These are phyloP conservation scores for Nothocercus nigrocapillus DNA, from an alignment of 2,113 vertebrate species.

Conservation along the genomic window DNA sequence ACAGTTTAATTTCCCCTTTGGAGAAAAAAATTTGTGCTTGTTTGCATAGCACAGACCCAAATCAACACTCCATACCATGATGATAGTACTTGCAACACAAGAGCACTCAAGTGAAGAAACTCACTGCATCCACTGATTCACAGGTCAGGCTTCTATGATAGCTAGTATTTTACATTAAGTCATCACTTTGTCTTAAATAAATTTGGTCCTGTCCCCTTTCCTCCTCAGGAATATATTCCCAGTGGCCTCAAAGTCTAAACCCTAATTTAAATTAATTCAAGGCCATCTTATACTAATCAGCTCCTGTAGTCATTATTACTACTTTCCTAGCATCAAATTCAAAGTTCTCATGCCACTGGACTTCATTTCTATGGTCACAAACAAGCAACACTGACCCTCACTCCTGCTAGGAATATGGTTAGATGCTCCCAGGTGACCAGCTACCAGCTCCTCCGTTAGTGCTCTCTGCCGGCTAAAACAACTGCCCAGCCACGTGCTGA, in stretches of 20 bases:
- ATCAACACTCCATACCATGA: neutral
- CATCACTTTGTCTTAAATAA: neutral
- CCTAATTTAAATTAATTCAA: neutral
- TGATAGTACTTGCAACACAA: neutral
- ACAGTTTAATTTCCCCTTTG: neutral
- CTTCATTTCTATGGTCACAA: neutral
- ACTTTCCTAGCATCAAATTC: neutral
- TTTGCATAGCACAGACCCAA: neutral
- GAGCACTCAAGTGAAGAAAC: neutral
- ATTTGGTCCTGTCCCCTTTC: neutral
- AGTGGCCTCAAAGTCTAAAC: neutral
- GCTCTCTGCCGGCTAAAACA: neutral
- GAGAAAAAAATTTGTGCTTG: neutral
- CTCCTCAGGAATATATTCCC: neutral
- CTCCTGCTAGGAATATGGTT: neutral
- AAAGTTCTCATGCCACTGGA: neutral
- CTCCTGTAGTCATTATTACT: neutral
- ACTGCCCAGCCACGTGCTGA: neutral
- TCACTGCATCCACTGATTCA: neutral
- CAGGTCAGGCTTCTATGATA: neutral
- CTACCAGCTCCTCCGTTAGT: neutral
- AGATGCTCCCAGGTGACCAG: neutral
- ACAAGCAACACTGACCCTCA: accelerated
- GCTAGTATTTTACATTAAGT: neutral
- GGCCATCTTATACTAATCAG: neutral